phyloP scores from a whole-genome alignment of 2,797 vertebrate species.

The Paguma larvata region DNA sequence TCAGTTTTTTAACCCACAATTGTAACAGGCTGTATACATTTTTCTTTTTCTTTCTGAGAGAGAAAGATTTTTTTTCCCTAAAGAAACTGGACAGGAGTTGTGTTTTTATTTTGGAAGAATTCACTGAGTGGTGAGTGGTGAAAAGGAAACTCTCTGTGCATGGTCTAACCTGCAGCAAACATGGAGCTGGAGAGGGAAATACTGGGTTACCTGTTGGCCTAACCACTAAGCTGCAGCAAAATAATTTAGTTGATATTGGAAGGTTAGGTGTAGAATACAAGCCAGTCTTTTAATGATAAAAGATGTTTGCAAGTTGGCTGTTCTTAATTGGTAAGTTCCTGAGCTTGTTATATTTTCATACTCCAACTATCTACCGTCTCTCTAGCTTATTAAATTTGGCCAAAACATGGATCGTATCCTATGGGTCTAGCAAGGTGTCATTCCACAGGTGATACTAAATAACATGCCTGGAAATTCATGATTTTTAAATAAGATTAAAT shows the following conservation, averaged over 20 bases:
- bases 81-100: neutral
- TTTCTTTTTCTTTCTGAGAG: neutral
- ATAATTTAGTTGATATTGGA: neutral
- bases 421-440: neutral
- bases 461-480: neutral
- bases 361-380: neutral
- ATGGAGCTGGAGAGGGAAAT: neutral
- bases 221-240: neutral
- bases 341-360: neutral
- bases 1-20: neutral
- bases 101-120: conserved; percentile 37
- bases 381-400: conserved; percentile 42
- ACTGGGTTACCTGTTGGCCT: neutral
- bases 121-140: neutral
- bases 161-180: neutral
- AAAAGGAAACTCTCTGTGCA: neutral
- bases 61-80: neutral
- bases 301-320: neutral
- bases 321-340: neutral
- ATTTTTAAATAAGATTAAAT: neutral
- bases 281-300: conserved; percentile 7
- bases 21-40: neutral
- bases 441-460: neutral
- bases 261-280: neutral
- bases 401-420: neutral